Evolutionary conservation across 1,140 invertebrate species (phyloP).

Genomic region (Drosophila biarmipes): DNA sequence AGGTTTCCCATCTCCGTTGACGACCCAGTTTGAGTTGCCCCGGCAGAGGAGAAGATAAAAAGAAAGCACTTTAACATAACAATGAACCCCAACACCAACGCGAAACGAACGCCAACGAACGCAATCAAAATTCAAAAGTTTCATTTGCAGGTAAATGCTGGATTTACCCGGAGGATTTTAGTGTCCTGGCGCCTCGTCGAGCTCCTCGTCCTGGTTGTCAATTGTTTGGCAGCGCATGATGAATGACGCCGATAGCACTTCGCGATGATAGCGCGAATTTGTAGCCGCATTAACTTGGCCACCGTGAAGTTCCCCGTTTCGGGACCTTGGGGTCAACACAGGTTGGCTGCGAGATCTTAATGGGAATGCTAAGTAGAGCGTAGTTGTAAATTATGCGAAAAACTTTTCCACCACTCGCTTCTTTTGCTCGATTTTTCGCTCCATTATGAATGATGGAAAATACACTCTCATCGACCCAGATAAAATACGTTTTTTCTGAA

Average conservation of each 20-base stretch:
- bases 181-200: slow-evolving; percentile 10
- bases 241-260: slow-evolving; percentile 74
- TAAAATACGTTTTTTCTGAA: slow-evolving; percentile 15
- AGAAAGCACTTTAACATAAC: slow-evolving; percentile 62
- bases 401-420: slow-evolving; percentile 43
- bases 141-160: slow-evolving; percentile 73
- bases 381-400: slow-evolving; percentile 68
- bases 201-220: slow-evolving; percentile 60
- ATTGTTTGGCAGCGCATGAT: slow-evolving; percentile 79
- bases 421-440: slow-evolving; percentile 8
- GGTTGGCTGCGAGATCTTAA: slow-evolving; percentile 51
- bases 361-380: slow-evolving; percentile 57
- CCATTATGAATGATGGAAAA: slow-evolving; percentile 31
- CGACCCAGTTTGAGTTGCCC: slow-evolving; percentile 8
- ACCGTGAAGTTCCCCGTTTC: slow-evolving; percentile 46
- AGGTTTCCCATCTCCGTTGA: slow-evolving; percentile 14
- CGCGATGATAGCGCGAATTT: slow-evolving; percentile 68
- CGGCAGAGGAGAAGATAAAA: slow-evolving; percentile 52
- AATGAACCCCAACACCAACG: slow-evolving; percentile 44
- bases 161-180: slow-evolving; percentile 40
- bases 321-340: slow-evolving; percentile 35
- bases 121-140: slow-evolving; percentile 83
- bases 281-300: slow-evolving; percentile 66
- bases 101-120: slow-evolving; percentile 36
- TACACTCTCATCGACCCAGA: slow-evolving; percentile 15